Base-by-base conservation (phyloP, 2,888 invertebrate species). In the Chrysodeixis includens region DNA sequence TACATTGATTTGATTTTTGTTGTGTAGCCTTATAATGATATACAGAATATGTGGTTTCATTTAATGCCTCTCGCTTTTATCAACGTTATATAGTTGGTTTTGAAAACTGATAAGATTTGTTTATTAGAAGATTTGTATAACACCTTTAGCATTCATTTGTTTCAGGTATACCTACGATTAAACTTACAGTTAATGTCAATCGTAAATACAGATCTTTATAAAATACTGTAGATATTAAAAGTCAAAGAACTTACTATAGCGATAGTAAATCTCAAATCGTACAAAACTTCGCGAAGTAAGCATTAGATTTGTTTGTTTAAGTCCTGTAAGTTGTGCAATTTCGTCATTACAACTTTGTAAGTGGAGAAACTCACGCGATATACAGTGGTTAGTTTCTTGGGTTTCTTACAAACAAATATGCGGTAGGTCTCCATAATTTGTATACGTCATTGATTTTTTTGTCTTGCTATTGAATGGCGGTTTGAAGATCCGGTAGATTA, bases 341-440 rank as follows among this genome's bases (percentile, higher is more conserved):
- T 60, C 40, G 58, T 54, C 54, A 57, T 62, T 32, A 53, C 59
- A 52, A 51, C 56, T 54, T 7, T 20, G 16, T 22, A 67, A 76
- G 60, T 66, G 58, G 26, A 18, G 14, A 14, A 46, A 35, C 7
- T 40, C 78, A 77, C 71, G 75, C 77, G 56, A 77, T 20, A 16
- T 44, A 22, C 22, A 44, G 22, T 44, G 22, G 49, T 53, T 35
- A 51, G 49, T 44, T 49, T 56, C 56, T 62, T 58, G 32, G 8
- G 56, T 54, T 40, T 56, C 12, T 22, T 56, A 53, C 10, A 20
- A 18, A 20, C 18, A 49, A 46, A 46, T 20, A 18, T 20, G 40
- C n/a, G 40, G 40, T 40, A 18, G 18, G 18, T 49, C 46, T 49
- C 18, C 20, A 49, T 49, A n/a, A 40, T n/a, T 40, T n/a, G n/a